Evolutionary conservation across 2,113 vertebrate species (phyloP), one percentile per base, ranked within the genome.

Genomic region (Campylorhamphus procurvoides): DNA sequence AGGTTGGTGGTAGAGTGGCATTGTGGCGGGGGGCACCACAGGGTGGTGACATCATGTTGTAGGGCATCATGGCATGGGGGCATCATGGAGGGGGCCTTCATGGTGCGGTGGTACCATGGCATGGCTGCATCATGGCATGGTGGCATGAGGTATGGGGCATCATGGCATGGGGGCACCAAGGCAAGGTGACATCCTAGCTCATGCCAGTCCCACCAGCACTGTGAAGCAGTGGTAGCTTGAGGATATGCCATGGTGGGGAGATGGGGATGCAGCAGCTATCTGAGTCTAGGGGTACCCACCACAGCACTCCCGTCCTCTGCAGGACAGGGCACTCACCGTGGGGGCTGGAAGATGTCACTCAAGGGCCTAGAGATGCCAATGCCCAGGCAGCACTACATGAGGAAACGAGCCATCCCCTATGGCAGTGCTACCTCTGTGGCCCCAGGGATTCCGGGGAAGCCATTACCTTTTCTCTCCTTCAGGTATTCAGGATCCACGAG

Each of bases 401-500:
- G 60, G 44, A 46, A 62, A 46, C 15, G 2, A 2, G 31, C 33
- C 6, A 5, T 19, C 6, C 22, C 7, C 72, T 10, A 35, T 4
- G 7, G 58, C 8, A 44, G 47, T 58, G 80, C 24, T 62, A 67
- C 25, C 85, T 31, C 59, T 8, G 4, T 6, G 46, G 13, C n/a
- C 86, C 31, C 44, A 53, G 46, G 23, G 18, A 50, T 59, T 28
- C 24, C 11, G 2, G 6, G 7, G 14, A 12, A 46, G 44, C 69
- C 42, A 6, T 98, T 90, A 99, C 99, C 99, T 99, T 99, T 99
- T 81, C 99, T 98, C 95, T 99, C 99, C 96, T 99, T 99, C 92
- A 99, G 97, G 95, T 99, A 99, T 89, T 99, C 99, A 0, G 99
- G 99, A 86, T 99, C 99, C 66, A 99, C 99, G 95, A 99, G 97